Evolutionary conservation across 2,888 invertebrate genomes (phyloP), one percentile per base, ranked within the genome.

Genomic region (Sphaerophoria rueppellii): DNA sequence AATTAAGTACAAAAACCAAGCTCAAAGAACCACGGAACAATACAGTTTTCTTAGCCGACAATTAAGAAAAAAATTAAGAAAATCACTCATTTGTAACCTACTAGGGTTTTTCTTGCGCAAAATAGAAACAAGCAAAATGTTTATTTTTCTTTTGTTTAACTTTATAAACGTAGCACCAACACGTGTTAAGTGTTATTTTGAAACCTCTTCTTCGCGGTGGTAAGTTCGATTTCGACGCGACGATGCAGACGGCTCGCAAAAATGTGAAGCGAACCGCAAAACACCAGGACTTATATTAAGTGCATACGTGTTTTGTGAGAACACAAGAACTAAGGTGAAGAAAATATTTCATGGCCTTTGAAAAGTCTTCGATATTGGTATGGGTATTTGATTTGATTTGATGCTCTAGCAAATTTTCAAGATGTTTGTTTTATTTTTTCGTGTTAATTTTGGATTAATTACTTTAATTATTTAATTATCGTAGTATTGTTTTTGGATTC

Each of bases 201-300:
- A 63, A 63, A 32, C 46, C 65, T 60, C 11, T 54, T 14, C 58
- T 6, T 50, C 11, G 52, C 57, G 72, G 58, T 14, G 16, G 72
- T 61, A 48, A 14, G 35, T 61, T 43, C 32, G 43, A 61, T 32
- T 32, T 34, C 61, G 61, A 61, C 61, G 34, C 61, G 61, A 46
- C 61, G 61, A 52, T 60, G 12, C 60, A 46, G 78, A 78, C 67
- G 67, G 60, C 43, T 60, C 34, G 50, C 34, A 61, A 69, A 72
- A 69, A 72, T 69, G 82, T 82, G 82, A 78, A 78, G 69, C 78
- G 72, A 78, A 82, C 67, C 82, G 77, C 72, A 82, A 77, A 72
- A 43, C 35, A 77, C 12, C 61, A 60, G 61, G 54, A 69, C 14
- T 82, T 82, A 82, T 82, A 82, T 72, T 37, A 61, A 82, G 60